Conservation (phyloP, 1,140 invertebrate genomes). For the Lasaia peninsularis region DNA sequence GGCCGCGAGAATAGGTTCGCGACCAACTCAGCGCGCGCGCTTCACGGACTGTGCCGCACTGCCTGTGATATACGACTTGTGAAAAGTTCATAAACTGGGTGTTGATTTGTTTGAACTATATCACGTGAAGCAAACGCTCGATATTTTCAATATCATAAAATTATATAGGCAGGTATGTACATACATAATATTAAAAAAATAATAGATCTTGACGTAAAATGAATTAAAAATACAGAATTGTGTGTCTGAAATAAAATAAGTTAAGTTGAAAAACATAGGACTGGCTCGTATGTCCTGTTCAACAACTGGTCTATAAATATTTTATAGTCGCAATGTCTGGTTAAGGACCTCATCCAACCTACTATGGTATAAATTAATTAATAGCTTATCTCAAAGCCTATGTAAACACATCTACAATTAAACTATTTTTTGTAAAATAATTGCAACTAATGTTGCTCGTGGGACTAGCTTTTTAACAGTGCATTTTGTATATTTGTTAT, state of each 20-base stretch:
- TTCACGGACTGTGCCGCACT: constrained; percentile 55
- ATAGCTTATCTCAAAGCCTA: constrained; percentile 22
- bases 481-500: too few relatives aligned
- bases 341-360: constrained; percentile 31
- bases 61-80: constrained; percentile 71
- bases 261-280: constrained; percentile 18
- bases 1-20: constrained; percentile 67
- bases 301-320: constrained; percentile 66
- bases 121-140: constrained; percentile 37
- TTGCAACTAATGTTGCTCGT: not conserved
- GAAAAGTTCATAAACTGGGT: constrained; percentile 74
- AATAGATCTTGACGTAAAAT: not conserved
- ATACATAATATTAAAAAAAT: constrained; percentile 5
- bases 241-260: constrained; percentile 1
- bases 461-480: not conserved
- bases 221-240: constrained; percentile 2
- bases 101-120: constrained; percentile 71
- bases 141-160: constrained; percentile 5
- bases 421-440: not conserved
- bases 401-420: not conserved
- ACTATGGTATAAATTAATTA: constrained; percentile 39
- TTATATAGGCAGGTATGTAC: constrained; percentile 19
- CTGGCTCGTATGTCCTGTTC: constrained; percentile 39
- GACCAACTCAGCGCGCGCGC: constrained; percentile 51
- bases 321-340: constrained; percentile 43